Conservation (phyloP, 2,113 vertebrate species). For the Varanus komodoensis region DNA sequence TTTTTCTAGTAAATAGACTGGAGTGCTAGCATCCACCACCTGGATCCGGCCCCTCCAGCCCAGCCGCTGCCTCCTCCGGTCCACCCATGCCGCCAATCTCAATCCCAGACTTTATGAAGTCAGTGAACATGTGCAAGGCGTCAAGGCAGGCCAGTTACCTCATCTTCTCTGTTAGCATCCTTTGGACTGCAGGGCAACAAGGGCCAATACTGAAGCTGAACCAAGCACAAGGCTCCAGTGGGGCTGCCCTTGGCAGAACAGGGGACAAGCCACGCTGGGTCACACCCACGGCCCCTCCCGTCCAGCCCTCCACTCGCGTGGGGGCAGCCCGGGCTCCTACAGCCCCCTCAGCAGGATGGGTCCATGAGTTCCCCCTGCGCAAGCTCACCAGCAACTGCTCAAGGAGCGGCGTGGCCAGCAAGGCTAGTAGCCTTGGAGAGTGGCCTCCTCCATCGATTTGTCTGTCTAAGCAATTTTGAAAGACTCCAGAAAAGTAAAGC, state of each 20-base stretch:
- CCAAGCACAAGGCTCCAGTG: not conserved
- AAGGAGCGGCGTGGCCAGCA: no score
- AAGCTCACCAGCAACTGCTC: no score
- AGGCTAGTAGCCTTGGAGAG: no score
- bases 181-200: not conserved
- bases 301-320: no score
- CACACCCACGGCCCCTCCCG: no score
- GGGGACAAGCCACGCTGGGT: no score
- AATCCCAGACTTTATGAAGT: not conserved
- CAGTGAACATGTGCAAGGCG: not conserved
- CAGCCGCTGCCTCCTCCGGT: not conserved
- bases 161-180: no score
- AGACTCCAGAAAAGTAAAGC: not conserved
- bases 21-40: constrained; percentile 8
- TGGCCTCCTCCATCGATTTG: no score
- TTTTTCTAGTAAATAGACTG: constrained; percentile 10
- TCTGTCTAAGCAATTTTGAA: not conserved
- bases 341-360: no score
- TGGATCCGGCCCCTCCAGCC: constrained; percentile 11
- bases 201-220: not conserved
- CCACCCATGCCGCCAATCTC: not conserved
- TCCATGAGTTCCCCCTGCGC: no score
- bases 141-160: not conserved
- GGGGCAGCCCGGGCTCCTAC: no score
- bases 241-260: no score